Conservation (phyloP, 1,140 invertebrate genomes). For the Psilanteris sp. region DNA sequence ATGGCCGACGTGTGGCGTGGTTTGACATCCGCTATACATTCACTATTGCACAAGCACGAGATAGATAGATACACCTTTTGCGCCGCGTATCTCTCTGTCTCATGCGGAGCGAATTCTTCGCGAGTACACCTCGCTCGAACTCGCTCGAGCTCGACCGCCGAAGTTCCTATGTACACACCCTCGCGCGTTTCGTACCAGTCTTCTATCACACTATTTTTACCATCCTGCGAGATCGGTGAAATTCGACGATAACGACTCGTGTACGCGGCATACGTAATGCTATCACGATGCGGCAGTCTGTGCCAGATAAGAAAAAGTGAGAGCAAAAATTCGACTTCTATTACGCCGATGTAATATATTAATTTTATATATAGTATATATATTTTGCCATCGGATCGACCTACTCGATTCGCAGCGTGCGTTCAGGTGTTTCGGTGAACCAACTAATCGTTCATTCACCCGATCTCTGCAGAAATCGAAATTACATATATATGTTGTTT, state of each 20-base stretch:
- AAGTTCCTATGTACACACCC: constrained; percentile 61
- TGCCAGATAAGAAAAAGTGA: constrained; percentile 38
- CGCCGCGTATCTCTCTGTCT: constrained; percentile 55
- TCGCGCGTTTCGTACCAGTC: constrained; percentile 58
- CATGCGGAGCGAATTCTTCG: constrained; percentile 66
- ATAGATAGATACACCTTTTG: constrained; percentile 52
- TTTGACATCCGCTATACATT: constrained; percentile 68
- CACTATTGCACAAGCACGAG: constrained; percentile 66
- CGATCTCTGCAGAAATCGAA: not conserved
- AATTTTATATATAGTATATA: constrained; percentile 47
- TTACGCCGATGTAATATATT: constrained; percentile 34
- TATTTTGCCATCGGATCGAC: constrained; percentile 19
- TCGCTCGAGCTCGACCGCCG: constrained; percentile 20
- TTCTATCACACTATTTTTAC: constrained; percentile 58
- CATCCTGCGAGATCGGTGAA: constrained; percentile 48
- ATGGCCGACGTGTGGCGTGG: constrained; percentile 59
- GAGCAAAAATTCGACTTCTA: constrained; percentile 21
- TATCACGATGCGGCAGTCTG: constrained; percentile 49
- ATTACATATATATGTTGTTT: too few relatives aligned
- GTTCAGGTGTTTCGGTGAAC: constrained; percentile 22
- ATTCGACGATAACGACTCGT: constrained; percentile 59
- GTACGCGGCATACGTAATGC: constrained; percentile 36
- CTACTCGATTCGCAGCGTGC: constrained; percentile 12
- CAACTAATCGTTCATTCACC: not conserved
- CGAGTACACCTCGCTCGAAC: constrained; percentile 56